Conservation (phyloP, 1,140 invertebrate genomes). For the Eriosoma lanigerum region DNA sequence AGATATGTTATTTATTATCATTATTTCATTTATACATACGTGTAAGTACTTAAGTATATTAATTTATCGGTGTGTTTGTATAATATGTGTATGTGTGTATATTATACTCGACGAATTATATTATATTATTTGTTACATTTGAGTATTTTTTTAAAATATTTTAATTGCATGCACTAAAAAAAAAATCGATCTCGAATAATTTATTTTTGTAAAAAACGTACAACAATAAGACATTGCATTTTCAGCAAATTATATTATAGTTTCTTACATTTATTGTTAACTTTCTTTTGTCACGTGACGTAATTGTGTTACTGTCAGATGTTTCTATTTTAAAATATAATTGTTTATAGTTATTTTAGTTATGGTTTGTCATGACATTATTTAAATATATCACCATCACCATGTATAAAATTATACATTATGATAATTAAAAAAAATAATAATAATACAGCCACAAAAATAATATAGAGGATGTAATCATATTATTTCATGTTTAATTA, state of each 20-base stretch:
- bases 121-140: too few species aligned
- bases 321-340: neutral
- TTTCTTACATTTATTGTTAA: neutral
- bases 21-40: too few species aligned
- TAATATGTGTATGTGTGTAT: too few species aligned
- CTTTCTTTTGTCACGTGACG: neutral
- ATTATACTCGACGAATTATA: too few species aligned
- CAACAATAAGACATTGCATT: neutral
- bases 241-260: neutral
- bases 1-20: too few species aligned
- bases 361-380: neutral
- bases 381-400: neutral
- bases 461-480: too few species aligned
- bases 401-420: too few species aligned
- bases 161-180: neutral
- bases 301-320: neutral
- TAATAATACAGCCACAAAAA: too few species aligned
- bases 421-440: too few species aligned
- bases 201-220: neutral
- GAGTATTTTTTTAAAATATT: neutral
- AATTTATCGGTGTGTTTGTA: too few species aligned
- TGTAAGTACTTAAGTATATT: too few species aligned
- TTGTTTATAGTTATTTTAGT: neutral
- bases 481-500: too few species aligned
- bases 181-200: neutral